Base-by-base conservation (phyloP, 2,797 vertebrate species). In the Steatocranus sp. region DNA sequence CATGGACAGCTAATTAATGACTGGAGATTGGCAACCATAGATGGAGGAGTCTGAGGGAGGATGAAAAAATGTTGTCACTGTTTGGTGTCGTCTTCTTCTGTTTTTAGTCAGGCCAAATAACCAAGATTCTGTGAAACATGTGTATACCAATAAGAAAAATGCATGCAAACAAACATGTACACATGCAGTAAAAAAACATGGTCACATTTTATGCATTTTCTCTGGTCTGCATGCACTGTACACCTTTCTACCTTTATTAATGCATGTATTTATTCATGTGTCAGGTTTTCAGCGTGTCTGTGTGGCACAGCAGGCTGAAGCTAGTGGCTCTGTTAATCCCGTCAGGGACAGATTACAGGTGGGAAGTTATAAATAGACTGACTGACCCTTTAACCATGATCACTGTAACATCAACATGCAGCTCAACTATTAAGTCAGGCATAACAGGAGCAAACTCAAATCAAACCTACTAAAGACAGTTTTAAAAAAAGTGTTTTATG, bases 301-400 rank as follows among this genome's bases (percentile, higher is more conserved):
- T 87, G 73, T 79, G 76, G 81, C 68, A 78, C 75, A 85, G 89
- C 76, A 82, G 83, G 58, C 79, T 87, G 88, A 83, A 87, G 83
- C 76, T 83, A 83, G 84, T 78, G 85, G 58, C 79, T 91, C 51
- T 79, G 90, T 88, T 93, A 94, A 95, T 95, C 93, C 93, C 36
- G 84, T 92, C 90, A 93, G 89, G 87, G 91, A 92, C 93, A 94
- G 94, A 95, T 95, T 95, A 95, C 93, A 95, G 93, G 93, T 94
- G 86, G 85, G 82, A 80, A 77, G 91, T 84, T 93, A 94, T 91
- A 93, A 94, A 95, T 95, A 95, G 89, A 92, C 78, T 6, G 86
- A 83, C 87, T 93, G 93, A 93, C 93, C 94, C 91, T 94, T 94
- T 95, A 94, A 94, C 92, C 90, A 70, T 92, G 90, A 68, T 83